phyloP scores from a whole-genome alignment of 2,797 vertebrate species.

The Cuniculus paca region DNA sequence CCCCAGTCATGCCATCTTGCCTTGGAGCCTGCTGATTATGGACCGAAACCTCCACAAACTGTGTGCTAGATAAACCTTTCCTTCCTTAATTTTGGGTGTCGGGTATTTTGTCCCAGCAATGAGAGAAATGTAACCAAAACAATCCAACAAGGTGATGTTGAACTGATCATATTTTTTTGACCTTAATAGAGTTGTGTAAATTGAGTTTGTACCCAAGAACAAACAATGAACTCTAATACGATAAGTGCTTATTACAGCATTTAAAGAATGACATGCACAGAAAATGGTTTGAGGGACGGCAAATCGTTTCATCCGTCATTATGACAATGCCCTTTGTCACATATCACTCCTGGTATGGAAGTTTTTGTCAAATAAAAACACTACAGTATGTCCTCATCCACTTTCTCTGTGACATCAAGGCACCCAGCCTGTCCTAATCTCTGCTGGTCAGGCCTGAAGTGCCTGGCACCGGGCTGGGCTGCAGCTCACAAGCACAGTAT shows the following conservation, averaged over 20 bases:
- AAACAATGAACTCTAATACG: not conserved
- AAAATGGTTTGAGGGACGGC: not conserved
- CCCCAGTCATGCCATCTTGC: not conserved
- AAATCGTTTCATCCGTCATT: not conserved
- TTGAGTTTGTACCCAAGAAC: not conserved
- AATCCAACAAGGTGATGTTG: not conserved
- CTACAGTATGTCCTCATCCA: not conserved
- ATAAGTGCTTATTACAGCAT: not conserved
- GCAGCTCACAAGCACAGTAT: conserved; percentile 84
- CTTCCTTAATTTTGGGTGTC: not conserved
- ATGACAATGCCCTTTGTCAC: not conserved
- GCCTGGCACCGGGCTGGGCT: conserved; percentile 90
- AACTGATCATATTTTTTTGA: not conserved
- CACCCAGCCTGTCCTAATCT: not conserved
- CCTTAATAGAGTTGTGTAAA: not conserved
- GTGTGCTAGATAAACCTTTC: not conserved
- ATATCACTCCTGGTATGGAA: not conserved
- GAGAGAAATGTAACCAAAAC: not conserved
- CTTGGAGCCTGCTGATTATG: not conserved
- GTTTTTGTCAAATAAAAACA: not conserved
- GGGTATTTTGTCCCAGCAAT: not conserved
- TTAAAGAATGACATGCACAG: not conserved
- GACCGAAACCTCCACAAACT: not conserved
- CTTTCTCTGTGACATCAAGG: not conserved
- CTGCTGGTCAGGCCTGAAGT: not conserved